Conservation (phyloP, 2,797 vertebrate species). For the Tadarida brasiliensis region DNA sequence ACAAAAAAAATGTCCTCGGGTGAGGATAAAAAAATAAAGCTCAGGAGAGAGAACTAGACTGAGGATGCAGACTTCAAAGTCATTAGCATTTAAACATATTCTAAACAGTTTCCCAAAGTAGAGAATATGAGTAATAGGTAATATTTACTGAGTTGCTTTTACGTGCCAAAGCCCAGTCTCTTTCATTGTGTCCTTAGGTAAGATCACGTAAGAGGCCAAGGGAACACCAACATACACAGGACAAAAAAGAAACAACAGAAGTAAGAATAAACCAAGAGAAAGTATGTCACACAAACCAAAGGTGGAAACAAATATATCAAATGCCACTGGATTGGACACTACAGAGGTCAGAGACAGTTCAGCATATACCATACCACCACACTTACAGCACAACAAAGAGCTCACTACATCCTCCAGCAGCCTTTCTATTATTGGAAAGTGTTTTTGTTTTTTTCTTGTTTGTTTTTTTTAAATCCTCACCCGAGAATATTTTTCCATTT, state of each 20-base stretch:
- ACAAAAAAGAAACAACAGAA: neutral
- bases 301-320: neutral
- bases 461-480: no score
- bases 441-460: neutral
- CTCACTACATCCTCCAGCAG: neutral
- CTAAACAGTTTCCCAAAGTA: conserved; percentile 40
- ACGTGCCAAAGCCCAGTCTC: neutral
- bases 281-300: conserved; percentile 54
- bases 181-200: neutral
- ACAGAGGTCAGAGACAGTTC: neutral
- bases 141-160: conserved; percentile 20
- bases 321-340: neutral
- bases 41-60: neutral
- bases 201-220: conserved; percentile 5
- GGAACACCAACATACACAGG: neutral
- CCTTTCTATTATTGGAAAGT: neutral
- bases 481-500: no score
- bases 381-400: neutral
- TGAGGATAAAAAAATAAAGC: no score
- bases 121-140: neutral
- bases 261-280: conserved; percentile 40
- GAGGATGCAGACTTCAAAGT: neutral
- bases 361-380: neutral
- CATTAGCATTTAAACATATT: neutral
- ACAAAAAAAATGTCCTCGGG: no score